phyloP scores from a whole-genome alignment of 2,113 vertebrate species.

The Dolichotis patagonum region DNA sequence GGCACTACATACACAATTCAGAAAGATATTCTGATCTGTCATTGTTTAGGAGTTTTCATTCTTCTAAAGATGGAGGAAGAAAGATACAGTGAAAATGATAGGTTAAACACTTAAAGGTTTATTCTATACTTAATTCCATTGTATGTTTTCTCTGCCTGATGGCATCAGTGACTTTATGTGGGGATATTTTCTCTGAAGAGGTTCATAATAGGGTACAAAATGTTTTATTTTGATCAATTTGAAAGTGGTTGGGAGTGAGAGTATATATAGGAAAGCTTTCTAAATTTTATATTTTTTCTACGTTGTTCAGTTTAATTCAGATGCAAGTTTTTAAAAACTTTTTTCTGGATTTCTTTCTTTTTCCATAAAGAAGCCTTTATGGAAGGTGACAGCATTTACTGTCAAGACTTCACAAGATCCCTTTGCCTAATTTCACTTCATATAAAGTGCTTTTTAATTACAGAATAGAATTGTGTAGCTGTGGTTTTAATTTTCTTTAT shows the following conservation, averaged over 20 bases:
- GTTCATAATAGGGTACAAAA: neutral
- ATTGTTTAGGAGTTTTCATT: conserved; percentile 70
- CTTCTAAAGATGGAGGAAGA: neutral
- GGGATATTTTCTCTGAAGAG: conserved; percentile 40
- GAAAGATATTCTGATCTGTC: conserved; percentile 41
- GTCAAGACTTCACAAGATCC: neutral
- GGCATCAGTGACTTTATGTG: neutral
- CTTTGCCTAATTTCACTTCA: conserved; percentile 36
- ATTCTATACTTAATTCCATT: conserved; percentile 7
- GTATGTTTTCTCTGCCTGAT: conserved; percentile 7
- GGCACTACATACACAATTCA: conserved; percentile 43
- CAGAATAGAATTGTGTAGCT: conserved; percentile 26
- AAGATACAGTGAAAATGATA: conserved; percentile 52
- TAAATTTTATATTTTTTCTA: conserved; percentile 2
- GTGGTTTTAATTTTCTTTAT: conserved; percentile 50
- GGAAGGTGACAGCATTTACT: neutral
- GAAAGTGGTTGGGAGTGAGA: conserved; percentile 35
- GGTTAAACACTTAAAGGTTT: conserved; percentile 52
- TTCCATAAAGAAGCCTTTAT: neutral
- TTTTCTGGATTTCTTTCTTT: conserved; percentile 26
- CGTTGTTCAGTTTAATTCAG: conserved; percentile 1
- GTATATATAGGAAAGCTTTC: neutral
- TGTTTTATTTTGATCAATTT: conserved; percentile 45
- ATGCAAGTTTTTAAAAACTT: neutral
- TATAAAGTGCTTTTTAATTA: conserved; percentile 58